Evolutionary conservation across 2,797 vertebrate species (phyloP), one percentile per base, ranked within the genome.

Genomic region (Danio aesculapii): DNA sequence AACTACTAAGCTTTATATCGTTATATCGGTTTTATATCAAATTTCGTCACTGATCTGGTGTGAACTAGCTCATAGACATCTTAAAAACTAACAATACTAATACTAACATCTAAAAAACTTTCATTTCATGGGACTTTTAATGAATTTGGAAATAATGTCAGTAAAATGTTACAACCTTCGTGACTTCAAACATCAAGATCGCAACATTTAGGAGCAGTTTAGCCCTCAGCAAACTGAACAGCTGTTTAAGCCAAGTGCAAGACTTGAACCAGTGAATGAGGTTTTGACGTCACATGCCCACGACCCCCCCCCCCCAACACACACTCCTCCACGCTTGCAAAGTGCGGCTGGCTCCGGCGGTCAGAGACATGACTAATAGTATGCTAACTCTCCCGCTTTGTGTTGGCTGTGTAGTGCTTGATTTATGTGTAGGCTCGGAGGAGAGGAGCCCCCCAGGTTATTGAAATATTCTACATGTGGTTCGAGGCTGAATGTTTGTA

Each of bases 351-450:
- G 83, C 83, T 75, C 17, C 21, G 10, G 55, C 16, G 11, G 75
- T 85, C 87, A 85, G 83, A 86, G 81, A 77, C 80, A 87, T 92
- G 92, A 92, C 91, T 92, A 92, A 93, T 88, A 84, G 86, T 73
- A 62, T 79, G 85, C 88, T 89, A 89, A 88, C 75, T 71, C 88
- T 55, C 43, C 64, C 55, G 77, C 86, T 88, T 89, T 91, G 90
- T 92, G 88, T 86, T 86, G 87, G 74, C 83, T 85, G 84, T 83
- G 85, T 92, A 88, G 83, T 81, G 87, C 89, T 89, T 92, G 90
- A 92, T 91, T 93, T 90, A 91, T 89, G 89, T 85, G 85, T 86
- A 81, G 85, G 90, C 90, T 84, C 84, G 0, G 76, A 85, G 84
- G 86, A 87, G 52, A 75, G 78, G 76, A 80, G 77, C 77, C 85